phyloP scores from a whole-genome alignment of 2,797 vertebrate genomes.

The Cossypha niveicapilla region DNA sequence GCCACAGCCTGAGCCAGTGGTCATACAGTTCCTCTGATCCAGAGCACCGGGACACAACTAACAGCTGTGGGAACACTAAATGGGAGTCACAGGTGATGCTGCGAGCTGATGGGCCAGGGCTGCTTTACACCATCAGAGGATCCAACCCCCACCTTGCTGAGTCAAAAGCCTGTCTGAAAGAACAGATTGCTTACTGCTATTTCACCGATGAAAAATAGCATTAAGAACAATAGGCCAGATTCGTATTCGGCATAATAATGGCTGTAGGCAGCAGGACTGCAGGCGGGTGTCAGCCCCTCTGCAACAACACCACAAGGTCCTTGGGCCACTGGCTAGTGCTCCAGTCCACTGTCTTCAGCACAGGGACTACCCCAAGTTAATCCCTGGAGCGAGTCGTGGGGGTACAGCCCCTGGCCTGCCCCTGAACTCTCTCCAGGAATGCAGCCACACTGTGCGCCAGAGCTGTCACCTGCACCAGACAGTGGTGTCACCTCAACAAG shows the following conservation, averaged over 20 bases:
- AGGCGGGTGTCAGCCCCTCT: neutral
- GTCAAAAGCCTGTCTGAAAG: neutral
- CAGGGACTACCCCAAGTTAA: neutral
- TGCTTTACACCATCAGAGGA: neutral
- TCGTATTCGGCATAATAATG: fast-evolving
- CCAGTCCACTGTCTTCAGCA: neutral
- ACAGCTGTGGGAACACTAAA: fast-evolving
- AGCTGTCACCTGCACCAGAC: neutral
- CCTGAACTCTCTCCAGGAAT: neutral
- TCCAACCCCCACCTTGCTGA: neutral
- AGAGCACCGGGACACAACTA: fast-evolving
- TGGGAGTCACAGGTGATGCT: neutral
- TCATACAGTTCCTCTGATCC: neutral
- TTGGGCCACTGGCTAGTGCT: neutral
- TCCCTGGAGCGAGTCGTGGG: neutral
- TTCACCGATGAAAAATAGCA: neutral
- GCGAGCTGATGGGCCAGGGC: neutral
- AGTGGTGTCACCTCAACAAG: neutral
- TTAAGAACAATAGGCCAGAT: slow-evolving; percentile 5
- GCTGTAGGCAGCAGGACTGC: neutral
- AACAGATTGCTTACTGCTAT: neutral
- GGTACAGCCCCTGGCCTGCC: neutral
- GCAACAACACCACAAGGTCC: fast-evolving
- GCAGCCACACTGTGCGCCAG: neutral
- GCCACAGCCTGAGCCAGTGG: neutral